Conservation (phyloP, 2,888 invertebrate species). For the Belgica antarctica region DNA sequence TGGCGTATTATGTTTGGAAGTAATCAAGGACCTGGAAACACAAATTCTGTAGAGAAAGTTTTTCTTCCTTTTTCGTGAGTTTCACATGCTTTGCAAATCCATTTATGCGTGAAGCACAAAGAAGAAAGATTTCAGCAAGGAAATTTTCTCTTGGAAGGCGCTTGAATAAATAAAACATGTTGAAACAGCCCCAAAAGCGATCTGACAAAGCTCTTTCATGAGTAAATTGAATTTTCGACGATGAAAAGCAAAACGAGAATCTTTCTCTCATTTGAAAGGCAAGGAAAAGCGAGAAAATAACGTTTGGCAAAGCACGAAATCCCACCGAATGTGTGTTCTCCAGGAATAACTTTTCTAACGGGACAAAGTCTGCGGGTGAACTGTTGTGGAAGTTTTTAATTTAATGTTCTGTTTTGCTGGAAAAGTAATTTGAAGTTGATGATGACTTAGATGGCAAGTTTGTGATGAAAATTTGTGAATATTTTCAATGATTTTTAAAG, state of each 20-base stretch:
- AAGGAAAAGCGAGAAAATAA: neutral
- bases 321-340: neutral
- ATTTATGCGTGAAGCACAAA: constrained; percentile 71
- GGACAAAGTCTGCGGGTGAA: too few relatives aligned
- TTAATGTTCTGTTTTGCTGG: neutral
- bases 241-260: constrained; percentile 7
- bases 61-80: too few relatives aligned
- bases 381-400: neutral
- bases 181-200: constrained; percentile 19
- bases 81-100: constrained; percentile 63
- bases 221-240: constrained; percentile 19
- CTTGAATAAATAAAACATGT: constrained; percentile 32
- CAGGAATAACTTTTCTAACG: too few relatives aligned
- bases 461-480: constrained; percentile 4
- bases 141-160: neutral
- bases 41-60: too few relatives aligned
- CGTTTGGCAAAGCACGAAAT: neutral
- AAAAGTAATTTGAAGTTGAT: neutral
- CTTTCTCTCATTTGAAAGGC: too few relatives aligned
- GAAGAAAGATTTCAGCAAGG: neutral
- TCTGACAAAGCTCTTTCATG: constrained; percentile 9
- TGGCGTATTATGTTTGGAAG: too few relatives aligned
- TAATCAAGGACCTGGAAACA: too few relatives aligned
- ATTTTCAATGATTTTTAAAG: too few relatives aligned
- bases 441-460: neutral